A percentile compares a stretch with the other conserved stretches of the same genome.
Conservation (phyloP, 2,797 vertebrate genomes). For the Lutjanus argentimaculatus region DNA sequence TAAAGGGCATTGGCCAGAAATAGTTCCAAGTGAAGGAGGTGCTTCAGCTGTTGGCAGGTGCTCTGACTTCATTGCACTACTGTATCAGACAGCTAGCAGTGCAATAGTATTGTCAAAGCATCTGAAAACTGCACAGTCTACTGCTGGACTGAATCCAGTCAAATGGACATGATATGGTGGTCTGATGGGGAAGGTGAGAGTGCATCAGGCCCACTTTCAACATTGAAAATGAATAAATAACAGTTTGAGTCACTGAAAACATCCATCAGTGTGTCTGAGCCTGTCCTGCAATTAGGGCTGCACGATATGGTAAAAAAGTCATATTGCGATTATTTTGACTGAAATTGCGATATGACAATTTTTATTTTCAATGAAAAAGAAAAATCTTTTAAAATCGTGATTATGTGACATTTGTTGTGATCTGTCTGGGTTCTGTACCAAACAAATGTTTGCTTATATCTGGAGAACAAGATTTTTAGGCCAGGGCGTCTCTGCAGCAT, state of each 20-base stretch:
- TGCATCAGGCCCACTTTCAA: not conserved
- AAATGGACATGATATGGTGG: not conserved
- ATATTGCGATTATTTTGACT: no score
- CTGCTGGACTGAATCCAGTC: not conserved
- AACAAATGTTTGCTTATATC: no score
- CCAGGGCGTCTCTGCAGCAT: no score
- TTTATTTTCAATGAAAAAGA: no score
- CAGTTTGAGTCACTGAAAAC: not conserved
- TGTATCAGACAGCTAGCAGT: conserved; percentile 98
- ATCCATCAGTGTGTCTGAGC: not conserved
- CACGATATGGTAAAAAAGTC: no score
- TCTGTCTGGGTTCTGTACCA: no score
- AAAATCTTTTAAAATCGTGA: no score
- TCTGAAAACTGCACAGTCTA: conserved; percentile 88
- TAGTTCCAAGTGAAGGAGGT: conserved; percentile 52
- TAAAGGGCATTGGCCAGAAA: conserved; percentile 91
- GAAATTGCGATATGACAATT: no score
- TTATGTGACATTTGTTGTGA: no score
- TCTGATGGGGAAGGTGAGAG: not conserved
- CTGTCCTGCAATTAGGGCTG: not conserved
- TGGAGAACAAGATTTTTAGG: no score
- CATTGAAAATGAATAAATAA: not conserved
- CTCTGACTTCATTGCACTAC: conserved; percentile 99
- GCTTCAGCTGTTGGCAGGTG: conserved; percentile 88
- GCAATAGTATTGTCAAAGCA: conserved; percentile 99